Conservation (phyloP, 2,113 vertebrate species). For the Alosa alosa region DNA sequence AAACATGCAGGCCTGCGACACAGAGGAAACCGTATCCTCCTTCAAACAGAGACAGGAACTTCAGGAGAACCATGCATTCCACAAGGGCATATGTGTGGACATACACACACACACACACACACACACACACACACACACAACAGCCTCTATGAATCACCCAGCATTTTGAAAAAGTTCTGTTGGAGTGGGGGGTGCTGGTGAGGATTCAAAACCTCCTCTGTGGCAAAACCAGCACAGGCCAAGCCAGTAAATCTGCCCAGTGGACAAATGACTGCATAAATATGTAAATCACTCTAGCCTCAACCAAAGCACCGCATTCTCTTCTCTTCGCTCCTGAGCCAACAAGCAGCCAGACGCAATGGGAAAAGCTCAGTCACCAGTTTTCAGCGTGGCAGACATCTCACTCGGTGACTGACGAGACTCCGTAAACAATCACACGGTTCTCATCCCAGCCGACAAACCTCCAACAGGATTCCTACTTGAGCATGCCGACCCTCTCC, state of each 20-base stretch:
- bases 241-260: neutral
- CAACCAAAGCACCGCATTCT: neutral
- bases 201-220: neutral
- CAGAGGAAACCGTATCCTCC: neutral
- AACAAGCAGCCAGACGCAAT: neutral
- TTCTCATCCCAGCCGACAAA: slow-evolving; percentile 33
- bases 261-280: neutral
- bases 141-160: neutral
- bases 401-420: neutral
- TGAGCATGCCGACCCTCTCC: slow-evolving; percentile 30
- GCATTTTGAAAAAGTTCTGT: neutral
- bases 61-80: neutral
- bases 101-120: neutral
- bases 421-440: neutral
- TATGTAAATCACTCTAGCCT: neutral
- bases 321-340: neutral
- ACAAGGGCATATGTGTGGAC: neutral
- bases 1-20: neutral
- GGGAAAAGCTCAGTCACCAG: neutral
- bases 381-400: neutral
- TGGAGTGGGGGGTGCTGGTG: neutral
- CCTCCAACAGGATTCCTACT: slow-evolving; percentile 36
- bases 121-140: neutral
- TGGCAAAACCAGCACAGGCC: neutral
- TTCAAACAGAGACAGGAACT: neutral